phyloP scores from a whole-genome alignment of 2,888 invertebrate species.

The Orgyia antiqua region DNA sequence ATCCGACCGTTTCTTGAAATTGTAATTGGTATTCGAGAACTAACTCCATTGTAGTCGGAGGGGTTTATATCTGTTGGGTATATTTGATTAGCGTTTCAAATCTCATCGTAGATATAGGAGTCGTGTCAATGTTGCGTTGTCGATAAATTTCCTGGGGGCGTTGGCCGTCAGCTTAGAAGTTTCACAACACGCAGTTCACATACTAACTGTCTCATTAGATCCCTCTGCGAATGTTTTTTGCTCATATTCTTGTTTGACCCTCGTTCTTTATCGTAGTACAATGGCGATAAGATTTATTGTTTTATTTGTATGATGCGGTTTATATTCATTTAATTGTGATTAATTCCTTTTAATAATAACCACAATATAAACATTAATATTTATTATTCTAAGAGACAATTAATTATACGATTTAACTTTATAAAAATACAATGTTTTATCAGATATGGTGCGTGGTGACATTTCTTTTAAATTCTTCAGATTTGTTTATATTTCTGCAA shows the following conservation, averaged over 20 bases:
- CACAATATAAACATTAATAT: too few species aligned
- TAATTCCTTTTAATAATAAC: too few species aligned
- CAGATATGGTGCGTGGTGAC: too few species aligned
- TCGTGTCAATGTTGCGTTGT: constrained; percentile 32
- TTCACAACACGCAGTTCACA: constrained; percentile 35
- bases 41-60: constrained; percentile 20
- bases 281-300: constrained; percentile 41
- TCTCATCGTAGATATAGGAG: constrained; percentile 32
- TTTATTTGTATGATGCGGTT: constrained; percentile 46
- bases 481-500: too few species aligned
- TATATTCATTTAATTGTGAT: too few species aligned
- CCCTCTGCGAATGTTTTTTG: constrained; percentile 51
- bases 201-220: constrained; percentile 54
- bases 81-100: constrained; percentile 40
- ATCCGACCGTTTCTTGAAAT: constrained; percentile 9
- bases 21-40: constrained; percentile 25
- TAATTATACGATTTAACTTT: too few species aligned
- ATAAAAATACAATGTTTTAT: too few species aligned
- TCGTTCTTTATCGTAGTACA: constrained; percentile 46
- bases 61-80: constrained; percentile 22
- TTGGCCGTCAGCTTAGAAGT: constrained; percentile 46
- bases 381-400: too few species aligned
- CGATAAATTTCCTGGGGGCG: constrained; percentile 50
- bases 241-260: constrained; percentile 49
- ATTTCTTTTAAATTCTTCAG: too few species aligned